Base-by-base conservation (phyloP, 1,140 invertebrate species). In the Drosophila navojoa region DNA sequence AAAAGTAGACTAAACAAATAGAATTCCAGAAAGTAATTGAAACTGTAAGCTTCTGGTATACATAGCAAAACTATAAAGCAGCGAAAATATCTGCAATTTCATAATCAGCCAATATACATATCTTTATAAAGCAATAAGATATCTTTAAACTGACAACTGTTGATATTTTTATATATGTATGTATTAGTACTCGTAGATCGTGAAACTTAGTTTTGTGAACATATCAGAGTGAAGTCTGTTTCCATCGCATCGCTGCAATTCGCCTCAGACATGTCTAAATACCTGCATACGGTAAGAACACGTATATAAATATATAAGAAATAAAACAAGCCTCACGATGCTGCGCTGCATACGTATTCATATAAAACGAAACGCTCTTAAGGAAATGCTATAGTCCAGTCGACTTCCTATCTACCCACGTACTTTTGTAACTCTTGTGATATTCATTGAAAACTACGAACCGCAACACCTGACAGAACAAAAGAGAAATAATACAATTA, bases 381-480 rank as follows among this genome's bases (percentile, higher is more conserved):
- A 22, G 50, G 25, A 53, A 53, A 53, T 53, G 50, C 50, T 15
- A 27, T 69, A 75, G 68, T 62, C 62, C 55, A 57, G 44, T 53
- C 53, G 50, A 52, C 57, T 29, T 45, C 15, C 38, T 60, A 50
- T 47, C 68, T 55, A 61, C 50, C 50, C 57, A 66, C 45, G 55
- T 71, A 61, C 32, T 27, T 45, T 52, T 59, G 57, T 16, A 16
- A 16, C 42, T 42, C 25, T 61, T 61, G 35, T 45, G 59, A 72
- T 53, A 59, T 63, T 45, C 62, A 57, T 68, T 55, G 40, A 66
- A 32, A 45, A 50, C 10, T 11, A 58, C 57, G 57, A 40, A 35
- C 63, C 44, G 44, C 61, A 54, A 68, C 71, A 71, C 60, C 62
- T 64, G 67, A 76, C 68, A 52, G 62, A 45, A 67, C 22, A 66